These are phyloP conservation scores for Cephus pygmeus DNA, from an alignment of 2,888 invertebrate genomes.

Conservation along the genomic window DNA sequence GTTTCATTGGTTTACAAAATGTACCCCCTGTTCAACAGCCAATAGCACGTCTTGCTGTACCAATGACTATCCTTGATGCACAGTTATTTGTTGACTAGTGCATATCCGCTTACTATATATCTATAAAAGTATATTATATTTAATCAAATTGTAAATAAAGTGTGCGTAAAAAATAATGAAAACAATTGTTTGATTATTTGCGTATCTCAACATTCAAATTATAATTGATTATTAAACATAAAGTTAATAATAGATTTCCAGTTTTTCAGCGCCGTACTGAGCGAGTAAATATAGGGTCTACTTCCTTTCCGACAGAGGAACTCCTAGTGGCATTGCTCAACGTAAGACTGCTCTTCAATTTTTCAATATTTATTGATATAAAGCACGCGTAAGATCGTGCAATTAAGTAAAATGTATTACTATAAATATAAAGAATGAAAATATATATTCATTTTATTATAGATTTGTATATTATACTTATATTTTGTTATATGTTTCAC, in stretches of 20 bases:
- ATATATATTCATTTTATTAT: conserved; percentile 1
- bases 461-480: background rate
- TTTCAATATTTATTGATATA: background rate
- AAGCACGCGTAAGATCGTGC: background rate
- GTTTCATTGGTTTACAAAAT: background rate
- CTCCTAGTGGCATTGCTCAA: conserved; percentile 84
- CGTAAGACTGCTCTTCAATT: conserved; percentile 68
- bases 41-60: background rate
- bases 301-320: conserved; percentile 55
- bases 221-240: background rate
- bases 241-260: background rate
- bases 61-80: background rate
- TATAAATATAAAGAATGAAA: conserved; percentile 6
- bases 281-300: conserved; percentile 12
- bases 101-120: background rate
- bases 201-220: background rate
- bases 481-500: conserved; percentile 21
- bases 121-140: background rate
- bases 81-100: background rate
- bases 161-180: background rate
- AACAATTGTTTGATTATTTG: background rate
- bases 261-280: background rate
- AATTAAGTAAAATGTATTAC: conserved; percentile 13
- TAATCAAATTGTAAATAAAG: background rate
- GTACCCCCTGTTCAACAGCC: background rate